Evolutionary conservation across 2,113 vertebrate genomes (phyloP), one percentile per base, ranked within the genome.

Genomic region (Abramis brama): DNA sequence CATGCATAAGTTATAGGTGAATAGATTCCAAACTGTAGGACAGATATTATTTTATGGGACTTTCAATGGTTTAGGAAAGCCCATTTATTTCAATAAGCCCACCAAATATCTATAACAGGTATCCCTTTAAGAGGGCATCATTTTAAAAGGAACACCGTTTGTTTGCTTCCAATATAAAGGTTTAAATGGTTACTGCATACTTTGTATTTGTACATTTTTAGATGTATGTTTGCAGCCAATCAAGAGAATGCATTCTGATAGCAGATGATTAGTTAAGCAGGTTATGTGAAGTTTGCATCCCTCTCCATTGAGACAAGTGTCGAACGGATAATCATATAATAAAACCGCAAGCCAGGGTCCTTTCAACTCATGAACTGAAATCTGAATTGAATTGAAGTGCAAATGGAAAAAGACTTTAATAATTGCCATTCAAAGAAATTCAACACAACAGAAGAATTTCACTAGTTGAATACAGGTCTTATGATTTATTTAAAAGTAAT

Each of bases 1-100:
- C 68, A 78, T 73, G 73, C 23, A n/a, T n/a, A 73, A 60, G 43
- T 73, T 85, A 52, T 64, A 59, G 21, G 79, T 88, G 80, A 77
- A 82, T 15, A 43, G 15, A 70, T 79, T 81, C 66, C 55, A 80
- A 68, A 19, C 50, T 76, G 36, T 77, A 85, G 57, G 39, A 68
- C 55, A 66, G 33, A 68, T 6, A 66, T 50, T 4, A 50, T 33
- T 80, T 68, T 36, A 76, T 47, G 25, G 43, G 33, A n/a, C 80
- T 50, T 80, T 70, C 45, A 87, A 57, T 62, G 25, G 64, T 62
- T 23, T 79, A 78, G 27, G 36, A 83, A 83, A 43, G 66, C 52
- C 78, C 66, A 57, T 57, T 64, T 64, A 80, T 80, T 80, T 45
- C 2, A 21, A 57, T 21, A 57, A 57, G 43, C 33, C 36, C 19